phyloP scores from a whole-genome alignment of 2,888 invertebrate species.

The Lasioglossum villosulum region DNA sequence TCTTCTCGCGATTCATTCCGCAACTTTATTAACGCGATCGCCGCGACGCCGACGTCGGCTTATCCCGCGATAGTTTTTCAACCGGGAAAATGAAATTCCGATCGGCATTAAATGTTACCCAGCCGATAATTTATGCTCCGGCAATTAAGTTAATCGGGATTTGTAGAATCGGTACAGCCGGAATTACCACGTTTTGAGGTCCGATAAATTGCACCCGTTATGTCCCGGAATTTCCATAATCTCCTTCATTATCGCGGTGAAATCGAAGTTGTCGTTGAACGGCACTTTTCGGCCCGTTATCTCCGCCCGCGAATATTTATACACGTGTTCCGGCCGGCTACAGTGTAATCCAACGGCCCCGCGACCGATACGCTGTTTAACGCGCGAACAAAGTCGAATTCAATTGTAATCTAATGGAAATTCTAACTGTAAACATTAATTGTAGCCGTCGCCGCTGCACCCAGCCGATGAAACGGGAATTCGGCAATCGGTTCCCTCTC shows the following conservation, averaged over 20 bases:
- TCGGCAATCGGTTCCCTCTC: constrained; percentile 17
- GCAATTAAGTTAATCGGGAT: constrained; percentile 61
- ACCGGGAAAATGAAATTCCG: constrained; percentile 42
- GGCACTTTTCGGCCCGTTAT: constrained; percentile 56
- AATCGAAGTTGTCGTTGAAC: constrained; percentile 66
- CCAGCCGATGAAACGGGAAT: background rate
- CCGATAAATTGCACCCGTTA: constrained; percentile 64
- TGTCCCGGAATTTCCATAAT: constrained; percentile 62
- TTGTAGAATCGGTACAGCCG: constrained; percentile 51
- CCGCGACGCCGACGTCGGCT: background rate
- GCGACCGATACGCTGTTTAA: constrained; percentile 38
- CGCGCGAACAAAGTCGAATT: constrained; percentile 52
- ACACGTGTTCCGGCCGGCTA: constrained; percentile 44
- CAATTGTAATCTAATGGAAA: constrained; percentile 58
- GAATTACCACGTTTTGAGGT: constrained; percentile 61
- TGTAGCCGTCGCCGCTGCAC: background rate
- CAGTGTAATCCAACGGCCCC: constrained; percentile 50
- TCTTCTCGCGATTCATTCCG: background rate
- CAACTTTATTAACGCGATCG: background rate
- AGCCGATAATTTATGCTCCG: constrained; percentile 46
- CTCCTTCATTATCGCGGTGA: constrained; percentile 61
- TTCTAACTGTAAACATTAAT: constrained; percentile 37
- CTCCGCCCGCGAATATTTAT: constrained; percentile 47
- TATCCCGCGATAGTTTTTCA: constrained; percentile 12
- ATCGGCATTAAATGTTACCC: constrained; percentile 40